Conservation (phyloP, 2,797 vertebrate species). For the Astyanax mexicanus region DNA sequence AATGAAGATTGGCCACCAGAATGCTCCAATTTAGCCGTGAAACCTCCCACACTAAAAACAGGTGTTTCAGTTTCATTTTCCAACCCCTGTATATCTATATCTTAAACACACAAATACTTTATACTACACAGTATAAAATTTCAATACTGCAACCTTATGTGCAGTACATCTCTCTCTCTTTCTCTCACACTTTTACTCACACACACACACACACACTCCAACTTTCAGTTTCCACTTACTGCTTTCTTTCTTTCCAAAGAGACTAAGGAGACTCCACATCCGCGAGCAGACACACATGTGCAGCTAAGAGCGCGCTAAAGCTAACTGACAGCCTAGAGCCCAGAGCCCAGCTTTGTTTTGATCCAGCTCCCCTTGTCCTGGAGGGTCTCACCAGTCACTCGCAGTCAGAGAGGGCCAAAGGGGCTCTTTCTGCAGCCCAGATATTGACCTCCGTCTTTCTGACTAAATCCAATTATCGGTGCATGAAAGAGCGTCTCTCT, state of each 20-base stretch:
- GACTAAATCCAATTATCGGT: conserved; percentile 57
- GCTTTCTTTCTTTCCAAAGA: background rate
- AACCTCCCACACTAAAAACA: too few species aligned
- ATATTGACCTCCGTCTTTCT: conserved; percentile 46
- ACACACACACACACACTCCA: background rate
- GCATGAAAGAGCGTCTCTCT: conserved; percentile 32
- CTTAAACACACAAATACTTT: too few species aligned
- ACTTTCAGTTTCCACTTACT: background rate
- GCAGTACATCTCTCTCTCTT: background rate
- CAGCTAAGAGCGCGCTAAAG: conserved; percentile 17
- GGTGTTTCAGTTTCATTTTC: too few species aligned
- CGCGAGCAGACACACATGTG: conserved; percentile 11
- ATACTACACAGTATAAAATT: too few species aligned
- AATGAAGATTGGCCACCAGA: too few species aligned
- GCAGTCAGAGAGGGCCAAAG: conserved; percentile 35
- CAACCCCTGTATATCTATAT: too few species aligned
- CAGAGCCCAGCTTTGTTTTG: conserved; percentile 29
- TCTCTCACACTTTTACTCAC: too few species aligned
- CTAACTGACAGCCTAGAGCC: conserved; percentile 25
- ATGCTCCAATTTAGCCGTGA: too few species aligned
- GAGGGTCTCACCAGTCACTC: conserved; percentile 39
- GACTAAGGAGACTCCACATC: background rate
- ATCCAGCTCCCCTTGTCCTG: conserved; percentile 29
- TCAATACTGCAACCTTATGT: too few species aligned
- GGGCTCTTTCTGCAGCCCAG: conserved; percentile 37